A percentile compares a stretch with the other conserved stretches of the same genome.
phyloP scores from a whole-genome alignment of 2,888 invertebrate genomes.

The Phengaris alcon region DNA sequence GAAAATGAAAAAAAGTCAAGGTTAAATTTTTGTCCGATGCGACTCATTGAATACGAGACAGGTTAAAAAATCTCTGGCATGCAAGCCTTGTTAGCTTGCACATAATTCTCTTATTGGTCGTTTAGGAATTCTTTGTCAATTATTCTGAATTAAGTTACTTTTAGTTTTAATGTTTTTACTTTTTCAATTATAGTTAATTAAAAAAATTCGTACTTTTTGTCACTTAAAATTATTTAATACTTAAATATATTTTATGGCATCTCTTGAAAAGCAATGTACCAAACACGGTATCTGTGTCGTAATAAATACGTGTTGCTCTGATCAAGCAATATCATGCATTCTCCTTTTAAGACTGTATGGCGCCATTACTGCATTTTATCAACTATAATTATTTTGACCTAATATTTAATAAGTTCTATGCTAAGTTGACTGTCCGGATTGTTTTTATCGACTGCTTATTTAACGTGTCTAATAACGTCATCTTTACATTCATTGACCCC shows the following conservation, averaged over 20 bases:
- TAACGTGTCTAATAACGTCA: conserved; percentile 26
- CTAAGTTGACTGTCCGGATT: background rate
- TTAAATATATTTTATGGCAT: background rate
- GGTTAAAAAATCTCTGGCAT: conserved; percentile 10
- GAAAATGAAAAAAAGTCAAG: conserved; percentile 35
- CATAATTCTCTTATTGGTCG: background rate
- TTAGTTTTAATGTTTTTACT: background rate
- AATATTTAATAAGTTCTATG: background rate
- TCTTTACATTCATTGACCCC: conserved; percentile 70
- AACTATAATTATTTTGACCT: conserved; percentile 21
- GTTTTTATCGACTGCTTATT: conserved; percentile 18
- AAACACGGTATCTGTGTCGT: conserved; percentile 1
- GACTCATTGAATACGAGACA: conserved; percentile 14
- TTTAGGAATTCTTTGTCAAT: background rate
- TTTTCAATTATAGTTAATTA: background rate
- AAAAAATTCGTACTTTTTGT: background rate
- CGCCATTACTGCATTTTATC: conserved; percentile 13
- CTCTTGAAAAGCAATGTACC: background rate
- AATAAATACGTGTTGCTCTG: conserved; percentile 3
- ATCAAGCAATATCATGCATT: background rate
- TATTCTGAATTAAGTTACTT: background rate
- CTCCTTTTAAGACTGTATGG: conserved; percentile 12
- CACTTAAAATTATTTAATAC: background rate
- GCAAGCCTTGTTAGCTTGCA: background rate
- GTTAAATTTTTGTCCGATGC: conserved; percentile 11